Evolutionary conservation across 2,797 vertebrate genomes (phyloP).

Genomic region (Cuniculus paca): DNA sequence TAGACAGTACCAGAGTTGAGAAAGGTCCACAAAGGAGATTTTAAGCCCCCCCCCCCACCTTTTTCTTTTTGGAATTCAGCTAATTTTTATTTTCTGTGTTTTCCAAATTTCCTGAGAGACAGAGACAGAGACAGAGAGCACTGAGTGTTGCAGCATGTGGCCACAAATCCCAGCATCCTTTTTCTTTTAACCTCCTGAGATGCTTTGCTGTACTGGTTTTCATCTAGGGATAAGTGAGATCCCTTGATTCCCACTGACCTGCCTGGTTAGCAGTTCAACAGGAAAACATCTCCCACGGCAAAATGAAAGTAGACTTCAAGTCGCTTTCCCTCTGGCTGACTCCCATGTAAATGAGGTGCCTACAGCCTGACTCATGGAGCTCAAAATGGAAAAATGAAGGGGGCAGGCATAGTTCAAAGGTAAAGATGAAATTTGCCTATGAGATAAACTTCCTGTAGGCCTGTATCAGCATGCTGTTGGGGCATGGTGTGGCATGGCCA

Average conservation of each 20-base stretch:
- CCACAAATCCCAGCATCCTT: not conserved
- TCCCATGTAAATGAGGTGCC: constrained; percentile 79
- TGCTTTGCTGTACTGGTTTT: constrained; percentile 53
- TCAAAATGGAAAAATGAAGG: constrained; percentile 73
- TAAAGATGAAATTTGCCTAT: constrained; percentile 32
- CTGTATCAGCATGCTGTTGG: not conserved
- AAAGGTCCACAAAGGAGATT: constrained; percentile 35
- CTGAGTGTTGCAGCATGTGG: no score
- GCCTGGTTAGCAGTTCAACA: constrained; percentile 72
- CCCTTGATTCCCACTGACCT: constrained; percentile 73
- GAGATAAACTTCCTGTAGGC: not conserved
- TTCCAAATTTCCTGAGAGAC: no score
- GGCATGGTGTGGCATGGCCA: not conserved
- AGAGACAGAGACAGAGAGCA: no score
- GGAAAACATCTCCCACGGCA: constrained; percentile 74
- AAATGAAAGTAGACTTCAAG: constrained; percentile 77
- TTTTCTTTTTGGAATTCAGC: no score
- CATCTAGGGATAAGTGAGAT: constrained; percentile 59
- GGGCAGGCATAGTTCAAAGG: constrained; percentile 9
- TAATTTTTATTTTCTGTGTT: no score
- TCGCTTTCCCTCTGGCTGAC: constrained; percentile 71
- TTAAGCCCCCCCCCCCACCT: not conserved
- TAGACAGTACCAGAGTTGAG: not conserved
- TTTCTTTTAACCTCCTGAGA: not conserved
- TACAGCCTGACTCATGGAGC: constrained; percentile 77